phyloP scores from a whole-genome alignment of 2,113 vertebrate species.

The Melanocharis versteri region DNA sequence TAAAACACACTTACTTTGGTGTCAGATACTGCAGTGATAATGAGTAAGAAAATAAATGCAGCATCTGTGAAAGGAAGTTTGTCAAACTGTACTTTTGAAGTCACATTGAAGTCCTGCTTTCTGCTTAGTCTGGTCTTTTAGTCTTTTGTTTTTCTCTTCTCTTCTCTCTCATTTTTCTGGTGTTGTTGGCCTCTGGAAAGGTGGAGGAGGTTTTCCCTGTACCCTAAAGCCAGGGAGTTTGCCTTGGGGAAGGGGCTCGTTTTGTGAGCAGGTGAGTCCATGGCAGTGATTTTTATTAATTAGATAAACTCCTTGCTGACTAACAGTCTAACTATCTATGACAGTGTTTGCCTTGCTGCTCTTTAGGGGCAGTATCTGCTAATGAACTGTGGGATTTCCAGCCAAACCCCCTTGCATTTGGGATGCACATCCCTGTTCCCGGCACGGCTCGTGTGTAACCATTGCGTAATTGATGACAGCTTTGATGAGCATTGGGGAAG shows the following conservation, averaged over 20 bases:
- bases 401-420: not conserved
- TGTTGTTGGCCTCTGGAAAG: not conserved
- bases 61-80: not conserved
- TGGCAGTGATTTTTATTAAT: not conserved
- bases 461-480: not conserved
- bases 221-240: not conserved
- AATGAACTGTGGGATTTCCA: not conserved
- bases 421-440: not conserved
- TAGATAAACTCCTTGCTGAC: not conserved
- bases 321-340: not conserved
- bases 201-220: not conserved
- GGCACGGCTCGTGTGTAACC: accelerated
- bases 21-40: not conserved
- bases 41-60: not conserved
- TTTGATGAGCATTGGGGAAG: not conserved
- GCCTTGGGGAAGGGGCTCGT: not conserved
- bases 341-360: not conserved
- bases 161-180: not conserved
- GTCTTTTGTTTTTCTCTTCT: not conserved
- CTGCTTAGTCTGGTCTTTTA: not conserved
- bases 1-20: not conserved
- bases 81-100: not conserved
- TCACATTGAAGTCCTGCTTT: not conserved
- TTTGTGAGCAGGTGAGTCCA: not conserved
- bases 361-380: not conserved